A percentile compares a stretch with the other conserved stretches of the same genome.
Conservation (phyloP, 2,113 vertebrate species). For the Xenopus borealis region DNA sequence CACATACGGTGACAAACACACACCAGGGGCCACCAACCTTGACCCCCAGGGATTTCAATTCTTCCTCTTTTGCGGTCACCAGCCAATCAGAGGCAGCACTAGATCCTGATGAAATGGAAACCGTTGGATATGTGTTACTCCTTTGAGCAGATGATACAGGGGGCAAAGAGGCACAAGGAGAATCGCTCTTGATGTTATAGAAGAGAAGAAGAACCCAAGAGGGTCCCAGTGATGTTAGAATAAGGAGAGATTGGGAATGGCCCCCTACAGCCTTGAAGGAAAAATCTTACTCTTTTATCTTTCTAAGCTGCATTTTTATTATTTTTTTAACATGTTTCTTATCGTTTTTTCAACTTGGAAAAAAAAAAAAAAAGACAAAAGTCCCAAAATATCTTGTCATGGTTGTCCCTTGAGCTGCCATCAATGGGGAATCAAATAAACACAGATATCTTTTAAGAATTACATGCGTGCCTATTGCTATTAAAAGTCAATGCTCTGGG, state of each 20-base stretch:
- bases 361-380: not conserved
- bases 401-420: slow-evolving; percentile 8
- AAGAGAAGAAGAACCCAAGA: slow-evolving; percentile 58
- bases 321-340: slow-evolving; percentile 28
- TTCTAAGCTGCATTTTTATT: slow-evolving; percentile 20
- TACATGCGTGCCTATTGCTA: slow-evolving; percentile 5
- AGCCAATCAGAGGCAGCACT: slow-evolving; percentile 50
- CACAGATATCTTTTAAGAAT: slow-evolving; percentile 10
- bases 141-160: slow-evolving; percentile 63
- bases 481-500: no score
- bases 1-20: slow-evolving; percentile 48
- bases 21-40: slow-evolving; percentile 44
- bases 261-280: slow-evolving; percentile 11
- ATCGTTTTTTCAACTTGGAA: not conserved
- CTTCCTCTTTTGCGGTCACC: slow-evolving; percentile 34
- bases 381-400: not conserved
- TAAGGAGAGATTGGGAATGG: slow-evolving; percentile 47
- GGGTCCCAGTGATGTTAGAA: slow-evolving; percentile 60
- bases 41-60: slow-evolving; percentile 52
- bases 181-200: slow-evolving; percentile 43
- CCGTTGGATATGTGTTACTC: slow-evolving; percentile 53
- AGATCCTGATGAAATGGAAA: slow-evolving; percentile 69
- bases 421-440: not conserved
- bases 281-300: slow-evolving; percentile 29
- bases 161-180: slow-evolving; percentile 50